These are phyloP conservation scores for Acanthosepion esculentum DNA, from an alignment of 2,888 invertebrate species.

Conservation along the genomic window DNA sequence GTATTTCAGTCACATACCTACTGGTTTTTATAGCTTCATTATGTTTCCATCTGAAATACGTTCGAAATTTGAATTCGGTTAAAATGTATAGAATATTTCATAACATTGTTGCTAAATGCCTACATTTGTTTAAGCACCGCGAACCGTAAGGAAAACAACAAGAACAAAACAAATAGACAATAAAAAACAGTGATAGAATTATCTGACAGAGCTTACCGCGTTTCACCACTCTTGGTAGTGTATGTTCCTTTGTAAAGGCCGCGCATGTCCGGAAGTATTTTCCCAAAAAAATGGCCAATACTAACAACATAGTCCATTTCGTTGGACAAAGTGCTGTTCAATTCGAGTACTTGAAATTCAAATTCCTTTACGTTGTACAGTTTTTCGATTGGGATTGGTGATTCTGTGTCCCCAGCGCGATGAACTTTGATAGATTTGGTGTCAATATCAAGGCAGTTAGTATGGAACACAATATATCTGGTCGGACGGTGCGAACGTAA, in stretches of 20 bases:
- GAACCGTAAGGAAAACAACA: too few species aligned
- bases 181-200: too few species aligned
- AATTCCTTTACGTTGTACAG: slow-evolving; percentile 56
- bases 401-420: not conserved
- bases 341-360: slow-evolving; percentile 62
- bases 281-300: slow-evolving; percentile 58
- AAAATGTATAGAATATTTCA: not conserved
- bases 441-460: slow-evolving; percentile 35
- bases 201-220: slow-evolving; percentile 54
- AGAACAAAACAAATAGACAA: too few species aligned
- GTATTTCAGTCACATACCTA: too few species aligned
- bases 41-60: too few species aligned
- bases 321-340: slow-evolving; percentile 52
- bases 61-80: not conserved
- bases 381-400: slow-evolving; percentile 51
- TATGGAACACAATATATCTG: slow-evolving; percentile 62
- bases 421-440: not conserved
- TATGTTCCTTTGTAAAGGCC: slow-evolving; percentile 66
- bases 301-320: slow-evolving; percentile 57
- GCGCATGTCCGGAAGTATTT: slow-evolving; percentile 58
- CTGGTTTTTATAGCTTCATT: too few species aligned
- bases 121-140: not conserved
- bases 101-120: not conserved
- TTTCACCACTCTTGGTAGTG: slow-evolving; percentile 53
- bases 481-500: slow-evolving; percentile 56